phyloP scores from a whole-genome alignment of 23 tunicate genomes.

The Diplosoma virens region DNA sequence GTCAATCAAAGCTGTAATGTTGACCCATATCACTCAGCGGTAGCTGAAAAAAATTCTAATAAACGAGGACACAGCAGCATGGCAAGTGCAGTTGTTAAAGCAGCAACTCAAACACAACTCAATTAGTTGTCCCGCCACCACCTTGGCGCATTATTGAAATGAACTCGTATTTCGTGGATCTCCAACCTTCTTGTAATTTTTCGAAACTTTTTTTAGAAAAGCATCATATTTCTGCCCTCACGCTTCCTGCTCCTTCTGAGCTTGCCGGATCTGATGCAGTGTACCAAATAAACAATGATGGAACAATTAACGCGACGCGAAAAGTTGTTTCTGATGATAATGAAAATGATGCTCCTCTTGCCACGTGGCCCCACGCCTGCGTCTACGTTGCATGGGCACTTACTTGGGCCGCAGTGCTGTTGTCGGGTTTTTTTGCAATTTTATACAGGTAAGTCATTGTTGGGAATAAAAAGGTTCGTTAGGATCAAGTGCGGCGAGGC shows the following conservation, averaged over 20 bases:
- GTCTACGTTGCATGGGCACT: conserved; percentile 87
- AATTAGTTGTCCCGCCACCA: too few relatives aligned
- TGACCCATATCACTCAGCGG: too few relatives aligned
- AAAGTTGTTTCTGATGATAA: conserved; percentile 12
- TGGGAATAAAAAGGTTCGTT: too few relatives aligned
- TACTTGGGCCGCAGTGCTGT: conserved; percentile 63
- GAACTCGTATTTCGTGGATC: too few relatives aligned
- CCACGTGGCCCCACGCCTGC: conserved; percentile 86
- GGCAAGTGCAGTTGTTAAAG: too few relatives aligned
- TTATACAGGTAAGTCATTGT: conserved; percentile 79
- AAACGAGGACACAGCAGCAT: too few relatives aligned
- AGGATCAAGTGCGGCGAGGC: too few relatives aligned
- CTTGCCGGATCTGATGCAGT: conserved; percentile 86
- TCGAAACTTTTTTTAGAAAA: conserved; percentile 2
- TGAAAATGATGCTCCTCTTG: conserved; percentile 4
- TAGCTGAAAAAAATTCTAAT: too few relatives aligned
- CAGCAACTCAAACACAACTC: too few relatives aligned
- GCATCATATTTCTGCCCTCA: conserved; percentile 52
- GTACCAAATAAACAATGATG: conserved; percentile 68
- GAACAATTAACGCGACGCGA: conserved; percentile 80
- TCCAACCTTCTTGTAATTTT: too few relatives aligned
- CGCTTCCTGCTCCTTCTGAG: conserved; percentile 80
- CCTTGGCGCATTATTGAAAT: too few relatives aligned
- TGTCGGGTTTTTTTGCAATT: conserved; percentile 84
- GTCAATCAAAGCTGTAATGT: too few relatives aligned